phyloP scores from a whole-genome alignment of 2,113 vertebrate genomes.

The Oxyura jamaicensis region DNA sequence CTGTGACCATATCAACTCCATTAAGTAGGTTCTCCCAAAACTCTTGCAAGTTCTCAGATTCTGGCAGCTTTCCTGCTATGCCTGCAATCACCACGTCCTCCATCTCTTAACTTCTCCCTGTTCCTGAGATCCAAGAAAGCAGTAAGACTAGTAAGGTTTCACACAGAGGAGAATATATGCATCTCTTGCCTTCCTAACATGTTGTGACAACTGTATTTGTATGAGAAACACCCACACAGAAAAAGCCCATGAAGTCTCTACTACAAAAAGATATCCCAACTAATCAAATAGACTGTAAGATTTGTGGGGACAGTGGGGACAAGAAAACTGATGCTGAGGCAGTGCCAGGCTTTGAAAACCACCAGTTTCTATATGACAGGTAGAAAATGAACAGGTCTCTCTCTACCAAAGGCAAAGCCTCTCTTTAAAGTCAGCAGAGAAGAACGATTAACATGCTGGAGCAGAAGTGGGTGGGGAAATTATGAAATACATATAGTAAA shows the following conservation, averaged over 20 bases:
- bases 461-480: slow-evolving; percentile 64
- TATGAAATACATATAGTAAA: slow-evolving; percentile 64
- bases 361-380: not conserved
- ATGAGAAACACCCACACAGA: slow-evolving; percentile 48
- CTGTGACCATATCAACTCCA: slow-evolving; percentile 96
- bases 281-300: not conserved
- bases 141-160: slow-evolving; percentile 8
- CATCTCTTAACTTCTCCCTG: slow-evolving; percentile 79
- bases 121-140: slow-evolving; percentile 6
- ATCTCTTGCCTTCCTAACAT: not conserved
- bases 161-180: not conserved
- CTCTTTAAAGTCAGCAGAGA: slow-evolving; percentile 37
- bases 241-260: not conserved
- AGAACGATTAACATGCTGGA: slow-evolving; percentile 42
- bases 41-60: slow-evolving; percentile 91
- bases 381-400: not conserved
- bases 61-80: slow-evolving; percentile 92
- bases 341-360: not conserved
- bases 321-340: not conserved
- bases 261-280: not conserved
- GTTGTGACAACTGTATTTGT: not conserved
- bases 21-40: slow-evolving; percentile 96
- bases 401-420: not conserved
- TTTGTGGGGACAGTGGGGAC: not conserved
- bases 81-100: slow-evolving; percentile 95